Evolutionary conservation across 2,888 invertebrate genomes (phyloP).

Genomic region (Synanthedon andrenaeformis): DNA sequence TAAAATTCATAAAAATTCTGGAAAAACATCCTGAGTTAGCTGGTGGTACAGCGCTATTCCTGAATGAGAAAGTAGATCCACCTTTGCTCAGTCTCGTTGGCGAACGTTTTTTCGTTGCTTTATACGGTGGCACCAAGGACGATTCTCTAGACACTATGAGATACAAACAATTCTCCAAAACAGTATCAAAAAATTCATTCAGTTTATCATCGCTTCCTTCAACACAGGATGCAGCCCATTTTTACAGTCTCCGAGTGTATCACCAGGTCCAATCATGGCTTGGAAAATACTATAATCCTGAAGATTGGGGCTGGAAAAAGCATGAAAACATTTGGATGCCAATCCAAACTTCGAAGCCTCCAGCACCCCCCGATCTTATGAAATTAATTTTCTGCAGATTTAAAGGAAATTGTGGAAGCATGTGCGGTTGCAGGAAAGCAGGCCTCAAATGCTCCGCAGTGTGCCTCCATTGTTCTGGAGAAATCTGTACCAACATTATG

Average conservation of each 20-base stretch:
- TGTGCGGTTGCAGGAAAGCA: constrained; percentile 8
- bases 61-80: constrained; percentile 4
- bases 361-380: constrained; percentile 5
- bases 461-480: constrained; percentile 10
- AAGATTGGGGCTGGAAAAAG: constrained; percentile 8
- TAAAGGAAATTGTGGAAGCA: constrained; percentile 5
- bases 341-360: not conserved
- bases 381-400: constrained; percentile 6
- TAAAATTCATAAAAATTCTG: constrained; percentile 2
- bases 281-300: constrained; percentile 5
- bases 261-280: constrained; percentile 9
- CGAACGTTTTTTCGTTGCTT: constrained; percentile 7
- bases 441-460: constrained; percentile 14
- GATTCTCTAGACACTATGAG: constrained; percentile 6
- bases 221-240: constrained; percentile 6
- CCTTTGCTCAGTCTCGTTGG: constrained; percentile 3
- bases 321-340: constrained; percentile 3
- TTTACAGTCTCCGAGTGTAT: constrained; percentile 8
- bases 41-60: constrained; percentile 7
- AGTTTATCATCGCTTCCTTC: constrained; percentile 5
- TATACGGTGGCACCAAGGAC: constrained; percentile 7
- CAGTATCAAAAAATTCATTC: constrained; percentile 3
- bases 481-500: constrained; percentile 5
- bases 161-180: constrained; percentile 8
- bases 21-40: constrained; percentile 5